A percentile compares a stretch with the other conserved stretches of the same genome.
Conservation (phyloP, 2,113 vertebrate species). For the Ahaetulla prasina region DNA sequence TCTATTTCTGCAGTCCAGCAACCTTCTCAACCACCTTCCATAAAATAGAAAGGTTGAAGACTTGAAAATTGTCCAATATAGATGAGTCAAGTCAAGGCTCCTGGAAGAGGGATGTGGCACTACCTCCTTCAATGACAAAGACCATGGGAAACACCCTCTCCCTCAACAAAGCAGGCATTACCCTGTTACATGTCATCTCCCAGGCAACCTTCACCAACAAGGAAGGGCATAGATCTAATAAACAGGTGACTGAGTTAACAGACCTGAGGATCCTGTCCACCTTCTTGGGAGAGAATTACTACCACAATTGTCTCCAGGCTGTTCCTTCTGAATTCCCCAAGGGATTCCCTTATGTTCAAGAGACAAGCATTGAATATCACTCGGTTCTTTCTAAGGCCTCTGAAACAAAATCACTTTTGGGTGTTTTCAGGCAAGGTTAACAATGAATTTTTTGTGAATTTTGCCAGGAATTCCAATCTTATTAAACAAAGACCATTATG, state of each 20-base stretch:
- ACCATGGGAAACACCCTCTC: not conserved
- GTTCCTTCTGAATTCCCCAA: not conserved
- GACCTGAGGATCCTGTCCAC: not conserved
- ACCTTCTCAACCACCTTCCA: not conserved
- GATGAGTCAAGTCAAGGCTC: not conserved
- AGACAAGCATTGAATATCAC: not conserved
- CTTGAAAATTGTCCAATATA: not conserved
- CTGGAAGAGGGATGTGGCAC: not conserved
- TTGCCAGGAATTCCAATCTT: not conserved
- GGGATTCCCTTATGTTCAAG: not conserved
- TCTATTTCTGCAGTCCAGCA: not conserved
- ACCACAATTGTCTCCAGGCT: not conserved
- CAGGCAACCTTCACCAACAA: not conserved
- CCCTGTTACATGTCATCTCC: not conserved
- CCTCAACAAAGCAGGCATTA: not conserved
- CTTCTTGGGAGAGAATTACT: not conserved
- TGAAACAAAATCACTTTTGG: not conserved
- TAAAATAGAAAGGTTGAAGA: not conserved
- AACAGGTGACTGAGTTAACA: not conserved
- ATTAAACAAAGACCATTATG: not conserved
- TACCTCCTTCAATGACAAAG: not conserved
- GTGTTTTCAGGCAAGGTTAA: not conserved
- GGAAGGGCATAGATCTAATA: not conserved
- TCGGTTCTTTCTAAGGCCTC: not conserved
- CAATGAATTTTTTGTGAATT: not conserved